Percentiles rank a stretch among this genome's conserved stretches.
Conservation (phyloP, 92 coral and sea anemone genomes). For the Umimayanthus chanpuru region DNA sequence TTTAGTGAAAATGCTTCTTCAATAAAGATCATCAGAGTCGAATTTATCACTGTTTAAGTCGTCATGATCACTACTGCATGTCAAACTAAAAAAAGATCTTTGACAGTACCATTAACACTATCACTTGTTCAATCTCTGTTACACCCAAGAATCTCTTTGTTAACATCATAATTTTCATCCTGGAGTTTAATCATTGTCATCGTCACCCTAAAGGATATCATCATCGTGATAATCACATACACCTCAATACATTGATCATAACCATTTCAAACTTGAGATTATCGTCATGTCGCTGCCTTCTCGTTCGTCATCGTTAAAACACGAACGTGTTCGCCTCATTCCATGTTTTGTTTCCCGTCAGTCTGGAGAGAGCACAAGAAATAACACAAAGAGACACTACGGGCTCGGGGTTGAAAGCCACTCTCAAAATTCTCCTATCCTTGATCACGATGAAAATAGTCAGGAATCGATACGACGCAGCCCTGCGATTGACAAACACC, state of each 20-base stretch:
- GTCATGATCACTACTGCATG: too few species aligned
- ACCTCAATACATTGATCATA: too few species aligned
- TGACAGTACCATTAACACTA: too few species aligned
- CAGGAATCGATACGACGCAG: not conserved
- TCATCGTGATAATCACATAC: not conserved
- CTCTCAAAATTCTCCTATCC: not conserved
- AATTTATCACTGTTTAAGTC: too few species aligned
- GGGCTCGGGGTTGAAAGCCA: not conserved
- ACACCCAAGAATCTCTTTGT: not conserved
- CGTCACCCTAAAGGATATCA: not conserved
- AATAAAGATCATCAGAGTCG: too few species aligned
- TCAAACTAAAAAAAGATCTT: too few species aligned
- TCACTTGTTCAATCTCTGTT: not conserved
- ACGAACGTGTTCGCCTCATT: not conserved
- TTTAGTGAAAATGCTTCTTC: too few species aligned
- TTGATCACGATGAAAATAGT: not conserved
- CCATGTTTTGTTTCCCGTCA: not conserved
- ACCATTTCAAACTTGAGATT: too few species aligned
- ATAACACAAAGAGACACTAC: not conserved
- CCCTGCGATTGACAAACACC: not conserved
- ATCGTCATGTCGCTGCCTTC: not conserved
- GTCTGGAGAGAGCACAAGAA: not conserved
- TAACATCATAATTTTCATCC: not conserved
- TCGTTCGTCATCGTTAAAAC: not conserved
- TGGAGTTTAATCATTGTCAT: not conserved